phyloP scores from a whole-genome alignment of 92 coral and sea anemone species.

The Montipora capitata region DNA sequence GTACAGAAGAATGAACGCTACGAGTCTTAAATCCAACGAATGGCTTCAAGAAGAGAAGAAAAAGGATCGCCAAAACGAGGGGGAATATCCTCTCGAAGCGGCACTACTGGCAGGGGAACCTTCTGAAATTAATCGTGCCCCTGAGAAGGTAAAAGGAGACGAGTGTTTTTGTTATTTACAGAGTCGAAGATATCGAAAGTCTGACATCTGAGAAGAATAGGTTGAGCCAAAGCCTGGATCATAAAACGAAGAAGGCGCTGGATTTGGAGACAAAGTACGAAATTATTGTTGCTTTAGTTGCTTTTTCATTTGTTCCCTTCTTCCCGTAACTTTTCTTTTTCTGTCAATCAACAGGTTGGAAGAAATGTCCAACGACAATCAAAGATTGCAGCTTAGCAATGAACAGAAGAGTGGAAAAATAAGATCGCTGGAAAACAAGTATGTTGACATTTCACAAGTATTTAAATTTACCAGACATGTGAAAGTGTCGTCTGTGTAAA shows the following conservation, averaged over 20 bases:
- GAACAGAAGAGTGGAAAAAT: conserved; percentile 83
- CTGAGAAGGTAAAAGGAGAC: too few relatives aligned
- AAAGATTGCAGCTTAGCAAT: conserved; percentile 74
- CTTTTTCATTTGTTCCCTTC: not conserved
- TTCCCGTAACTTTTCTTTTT: not conserved
- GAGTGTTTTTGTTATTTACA: conserved; percentile 18
- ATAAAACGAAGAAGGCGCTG: conserved; percentile 83
- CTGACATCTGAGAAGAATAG: conserved; percentile 86
- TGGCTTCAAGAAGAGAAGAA: too few relatives aligned
- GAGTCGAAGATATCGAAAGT: conserved; percentile 85
- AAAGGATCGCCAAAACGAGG: too few relatives aligned
- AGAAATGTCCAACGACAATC: conserved; percentile 83
- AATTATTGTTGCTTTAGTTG: not conserved
- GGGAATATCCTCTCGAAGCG: too few relatives aligned
- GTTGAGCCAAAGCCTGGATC: conserved; percentile 85
- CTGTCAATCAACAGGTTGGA: conserved; percentile 71
- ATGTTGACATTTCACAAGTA: not conserved
- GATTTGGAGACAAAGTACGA: conserved; percentile 89
- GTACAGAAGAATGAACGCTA: too few relatives aligned
- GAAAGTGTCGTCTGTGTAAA: too few relatives aligned
- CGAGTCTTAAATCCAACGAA: too few relatives aligned
- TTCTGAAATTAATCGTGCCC: too few relatives aligned
- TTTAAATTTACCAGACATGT: not conserved
- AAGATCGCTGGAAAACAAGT: conserved; percentile 88
- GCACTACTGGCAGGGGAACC: not conserved